Base-by-base conservation (phyloP, 2,113 vertebrate genomes). In the Rostratula benghalensis region DNA sequence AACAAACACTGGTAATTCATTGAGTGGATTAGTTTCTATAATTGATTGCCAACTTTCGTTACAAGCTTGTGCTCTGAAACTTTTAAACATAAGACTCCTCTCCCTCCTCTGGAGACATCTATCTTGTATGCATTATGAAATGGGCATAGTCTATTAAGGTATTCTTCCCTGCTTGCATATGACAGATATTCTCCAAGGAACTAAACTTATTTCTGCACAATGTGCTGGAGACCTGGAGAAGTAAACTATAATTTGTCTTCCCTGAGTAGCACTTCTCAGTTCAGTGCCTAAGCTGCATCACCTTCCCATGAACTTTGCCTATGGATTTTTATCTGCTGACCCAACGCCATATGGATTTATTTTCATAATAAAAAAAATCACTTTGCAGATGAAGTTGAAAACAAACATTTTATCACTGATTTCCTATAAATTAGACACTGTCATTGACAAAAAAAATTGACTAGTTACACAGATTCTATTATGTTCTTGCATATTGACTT, bases 121-220 rank as follows among this genome's bases (percentile, higher is more conserved):
- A 46, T 92, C 93, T 95, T 96, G 64, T 94, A 76, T 88, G 96
- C 89, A 90, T 96, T 97, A 71, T 94, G 82, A 94, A 97, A 93
- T 96, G 94, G 96, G 95, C 93, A 92, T 67, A 94, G 94, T 83
- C 87, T 97, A 59, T 97, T 97, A 97, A 96, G 91, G 93, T 94
- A 94, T 97, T 97, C 93, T 97, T 96, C 94, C 93, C 97, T 98
- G 91, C 97, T 98, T 97, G 90, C 91, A 51, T 98, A 93, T 98
- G 98, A 98, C 98, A 98, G 98, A 96, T 98, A 92, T 94, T 98
- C 98, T 98, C 98, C 71, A 83, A 98, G 98, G 98, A 98, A 56
- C 78, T 95, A 98, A 98, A 98, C 96, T 98, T 97, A 98, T 98
- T 98, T 98, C 97, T 97, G 93, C 95, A 97, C 90, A 86, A 89